Conservation (phyloP, 2,888 invertebrate genomes). For the Cephus nigrinus region DNA sequence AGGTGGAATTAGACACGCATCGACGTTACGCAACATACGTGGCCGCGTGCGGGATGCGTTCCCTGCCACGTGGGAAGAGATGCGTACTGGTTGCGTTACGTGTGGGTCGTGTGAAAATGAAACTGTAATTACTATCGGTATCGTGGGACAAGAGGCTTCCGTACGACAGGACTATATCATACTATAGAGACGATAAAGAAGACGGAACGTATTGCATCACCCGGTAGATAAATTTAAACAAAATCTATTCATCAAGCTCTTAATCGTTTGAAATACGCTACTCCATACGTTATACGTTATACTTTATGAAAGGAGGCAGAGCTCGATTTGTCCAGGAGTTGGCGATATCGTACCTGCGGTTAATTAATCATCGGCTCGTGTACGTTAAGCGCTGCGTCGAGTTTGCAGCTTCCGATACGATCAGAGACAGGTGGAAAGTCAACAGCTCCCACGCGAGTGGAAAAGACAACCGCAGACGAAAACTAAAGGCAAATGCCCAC, state of each 20-base stretch:
- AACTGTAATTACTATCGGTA: not conserved
- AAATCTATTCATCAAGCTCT: not conserved
- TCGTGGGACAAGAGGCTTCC: not conserved
- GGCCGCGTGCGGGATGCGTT: not conserved
- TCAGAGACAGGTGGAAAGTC: slow-evolving; percentile 45
- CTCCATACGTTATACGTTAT: not conserved
- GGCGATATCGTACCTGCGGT: slow-evolving; percentile 13
- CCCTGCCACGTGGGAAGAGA: not conserved
- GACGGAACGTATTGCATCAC: not conserved
- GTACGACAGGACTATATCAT: not conserved
- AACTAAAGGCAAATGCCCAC: not conserved
- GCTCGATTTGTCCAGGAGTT: not conserved
- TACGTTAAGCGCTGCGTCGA: slow-evolving; percentile 17
- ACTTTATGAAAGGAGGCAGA: not conserved
- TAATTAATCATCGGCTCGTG: slow-evolving; percentile 46
- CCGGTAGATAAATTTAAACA: not conserved
- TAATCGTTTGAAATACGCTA: not conserved
- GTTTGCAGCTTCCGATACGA: slow-evolving; percentile 42
- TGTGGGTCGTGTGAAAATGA: slow-evolving; percentile 1
- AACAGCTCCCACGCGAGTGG: slow-evolving; percentile 34
- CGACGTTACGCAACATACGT: not conserved
- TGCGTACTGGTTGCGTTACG: not conserved
- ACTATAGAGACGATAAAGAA: not conserved
- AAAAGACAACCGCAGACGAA: not conserved
- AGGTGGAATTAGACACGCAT: not conserved